Conservation (phyloP, 2,113 vertebrate species). For the Clarias batrachus region DNA sequence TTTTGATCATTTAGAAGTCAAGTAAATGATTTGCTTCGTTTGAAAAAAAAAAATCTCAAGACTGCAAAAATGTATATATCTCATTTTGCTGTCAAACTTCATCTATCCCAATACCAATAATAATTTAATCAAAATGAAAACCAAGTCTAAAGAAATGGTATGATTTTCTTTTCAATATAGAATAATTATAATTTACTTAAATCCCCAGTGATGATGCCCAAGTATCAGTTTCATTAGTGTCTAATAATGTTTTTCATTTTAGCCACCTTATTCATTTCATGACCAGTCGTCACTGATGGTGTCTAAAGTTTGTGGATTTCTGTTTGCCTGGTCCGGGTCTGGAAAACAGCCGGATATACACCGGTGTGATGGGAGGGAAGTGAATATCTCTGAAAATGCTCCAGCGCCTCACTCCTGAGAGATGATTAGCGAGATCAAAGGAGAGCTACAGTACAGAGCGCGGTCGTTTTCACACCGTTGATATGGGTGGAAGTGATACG, state of each 20-base stretch:
- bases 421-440: conserved; percentile 10
- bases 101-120: neutral
- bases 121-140: neutral
- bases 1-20: too few species aligned
- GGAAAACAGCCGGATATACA: neutral
- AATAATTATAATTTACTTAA: neutral
- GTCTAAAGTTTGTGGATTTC: neutral
- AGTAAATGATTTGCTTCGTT: too few species aligned
- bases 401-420: neutral
- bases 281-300: neutral
- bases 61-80: too few species aligned
- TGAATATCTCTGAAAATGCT: conserved; percentile 21
- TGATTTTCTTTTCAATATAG: neutral
- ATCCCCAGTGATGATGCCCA: neutral
- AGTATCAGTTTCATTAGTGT: neutral
- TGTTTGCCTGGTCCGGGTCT: neutral
- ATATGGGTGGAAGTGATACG: neutral
- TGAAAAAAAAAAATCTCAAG: too few species aligned
- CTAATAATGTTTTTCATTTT: neutral
- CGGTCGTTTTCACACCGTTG: neutral
- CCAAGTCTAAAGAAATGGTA: neutral
- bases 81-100: too few species aligned
- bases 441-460: neutral
- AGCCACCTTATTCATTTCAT: neutral
- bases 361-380: neutral